These are phyloP conservation scores for Anoplophora glabripennis DNA, from an alignment of 1,140 invertebrate species.

Conservation along the genomic window DNA sequence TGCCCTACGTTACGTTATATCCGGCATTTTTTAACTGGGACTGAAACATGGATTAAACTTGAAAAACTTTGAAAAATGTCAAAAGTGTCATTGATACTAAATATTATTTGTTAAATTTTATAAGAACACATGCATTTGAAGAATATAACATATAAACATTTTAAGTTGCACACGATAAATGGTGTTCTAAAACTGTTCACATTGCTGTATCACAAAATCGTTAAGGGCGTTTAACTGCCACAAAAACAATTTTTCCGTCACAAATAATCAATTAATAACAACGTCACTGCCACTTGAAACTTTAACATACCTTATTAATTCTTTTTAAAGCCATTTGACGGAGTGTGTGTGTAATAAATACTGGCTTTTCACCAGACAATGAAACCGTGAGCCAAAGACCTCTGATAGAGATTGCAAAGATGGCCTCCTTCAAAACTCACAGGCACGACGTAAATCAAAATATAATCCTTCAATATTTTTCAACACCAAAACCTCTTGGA, in stretches of 20 bases:
- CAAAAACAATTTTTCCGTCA: constrained; percentile 26
- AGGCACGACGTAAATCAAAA: constrained; percentile 58
- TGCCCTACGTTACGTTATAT: too few species aligned
- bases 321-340: constrained; percentile 90
- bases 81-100: too few species aligned
- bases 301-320: constrained; percentile 88
- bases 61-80: too few species aligned
- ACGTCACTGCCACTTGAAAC: constrained; percentile 29
- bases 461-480: constrained; percentile 29
- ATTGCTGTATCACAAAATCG: constrained; percentile 51
- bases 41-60: too few species aligned
- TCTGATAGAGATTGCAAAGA: constrained; percentile 66
- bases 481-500: constrained; percentile 4
- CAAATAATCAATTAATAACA: constrained; percentile 10
- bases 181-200: constrained; percentile 41
- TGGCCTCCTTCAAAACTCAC: constrained; percentile 63
- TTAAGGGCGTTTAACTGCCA: constrained; percentile 53
- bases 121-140: too few species aligned
- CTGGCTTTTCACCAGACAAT: constrained; percentile 62
- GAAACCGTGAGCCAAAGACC: constrained; percentile 62
- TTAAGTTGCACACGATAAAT: constrained; percentile 10
- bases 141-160: constrained; percentile 2
- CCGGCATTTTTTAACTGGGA: too few species aligned
- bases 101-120: too few species aligned
- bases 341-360: constrained; percentile 57